Evolutionary conservation across 2,888 invertebrate genomes (phyloP), one percentile per base, ranked within the genome.

Genomic region (Habrosyne pyritoides): DNA sequence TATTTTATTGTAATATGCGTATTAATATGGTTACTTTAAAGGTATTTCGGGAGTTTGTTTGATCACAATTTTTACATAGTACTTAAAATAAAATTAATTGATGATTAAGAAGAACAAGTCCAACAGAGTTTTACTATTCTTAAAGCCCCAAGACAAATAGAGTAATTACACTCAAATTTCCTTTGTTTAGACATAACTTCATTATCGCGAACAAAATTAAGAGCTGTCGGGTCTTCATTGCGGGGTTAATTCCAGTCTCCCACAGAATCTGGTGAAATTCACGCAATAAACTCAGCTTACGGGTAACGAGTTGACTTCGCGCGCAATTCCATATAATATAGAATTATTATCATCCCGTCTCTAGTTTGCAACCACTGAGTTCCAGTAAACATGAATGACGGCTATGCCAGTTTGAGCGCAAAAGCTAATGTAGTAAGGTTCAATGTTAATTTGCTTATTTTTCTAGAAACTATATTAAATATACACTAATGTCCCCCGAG

Each of bases 261-360:
- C 46, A 53, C 53, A 24, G 62, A 60, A 64, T 54, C 60, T 58
- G 54, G 51, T 59, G 57, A 64, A 67, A 69, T 65, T 65, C 60
- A 60, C 64, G 67, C 67, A 68, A 69, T 73, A 73, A 69, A 69
- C 64, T 55, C 61, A 57, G 60, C 67, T 70, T 65, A 67, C 55
- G 56, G 54, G 57, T 52, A 52, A 53, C 51, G 52, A 42, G 42
- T 58, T 55, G 57, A 53, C 56, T 64, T 55, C 57, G 66, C 60
- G 55, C 64, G 71, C 75, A 70, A 75, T 73, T 67, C 70, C 68
- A 70, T 71, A 75, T 77, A 73, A 75, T 75, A 71, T 70, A 67
- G 68, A 76, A 75, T 79, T 73, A 79, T 80, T 70, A 73, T 71
- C 66, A 68, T 71, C 68, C 64, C 59, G 60, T 56, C 18, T 18